phyloP scores from a whole-genome alignment of 2,113 vertebrate species.

The Pterocles gutturalis region DNA sequence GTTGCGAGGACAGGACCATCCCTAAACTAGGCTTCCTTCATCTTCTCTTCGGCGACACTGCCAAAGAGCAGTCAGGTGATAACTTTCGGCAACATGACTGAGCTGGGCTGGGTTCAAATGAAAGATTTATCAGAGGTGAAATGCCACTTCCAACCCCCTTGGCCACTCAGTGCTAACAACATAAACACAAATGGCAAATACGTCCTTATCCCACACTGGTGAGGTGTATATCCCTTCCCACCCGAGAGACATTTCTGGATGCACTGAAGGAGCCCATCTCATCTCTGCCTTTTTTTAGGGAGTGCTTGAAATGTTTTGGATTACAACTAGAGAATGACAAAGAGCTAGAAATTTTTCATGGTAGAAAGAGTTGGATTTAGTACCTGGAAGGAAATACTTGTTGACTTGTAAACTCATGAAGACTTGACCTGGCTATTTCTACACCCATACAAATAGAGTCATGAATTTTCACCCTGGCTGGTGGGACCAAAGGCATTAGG shows the following conservation, averaged over 20 bases:
- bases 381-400: background rate
- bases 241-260: background rate
- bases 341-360: background rate
- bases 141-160: background rate
- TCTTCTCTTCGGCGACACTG: background rate
- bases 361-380: background rate
- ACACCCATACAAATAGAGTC: background rate
- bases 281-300: rapidly evolving
- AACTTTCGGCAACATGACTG: background rate
- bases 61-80: background rate
- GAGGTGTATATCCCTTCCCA: background rate
- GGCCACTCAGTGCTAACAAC: background rate
- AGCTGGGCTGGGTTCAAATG: constrained; percentile 1
- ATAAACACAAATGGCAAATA: background rate
- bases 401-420: background rate
- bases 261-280: background rate
- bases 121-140: constrained; percentile 42
- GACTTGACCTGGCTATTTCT: background rate
- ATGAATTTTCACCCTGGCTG: background rate
- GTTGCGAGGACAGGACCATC: background rate
- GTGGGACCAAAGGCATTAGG: background rate
- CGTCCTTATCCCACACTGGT: background rate
- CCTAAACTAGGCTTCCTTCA: background rate
- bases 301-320: background rate
- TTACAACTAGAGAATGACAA: background rate